Percentiles rank a stretch among this genome's conserved stretches.
Conservation (phyloP, 1,140 invertebrate genomes). For the Sycophila sp. region DNA sequence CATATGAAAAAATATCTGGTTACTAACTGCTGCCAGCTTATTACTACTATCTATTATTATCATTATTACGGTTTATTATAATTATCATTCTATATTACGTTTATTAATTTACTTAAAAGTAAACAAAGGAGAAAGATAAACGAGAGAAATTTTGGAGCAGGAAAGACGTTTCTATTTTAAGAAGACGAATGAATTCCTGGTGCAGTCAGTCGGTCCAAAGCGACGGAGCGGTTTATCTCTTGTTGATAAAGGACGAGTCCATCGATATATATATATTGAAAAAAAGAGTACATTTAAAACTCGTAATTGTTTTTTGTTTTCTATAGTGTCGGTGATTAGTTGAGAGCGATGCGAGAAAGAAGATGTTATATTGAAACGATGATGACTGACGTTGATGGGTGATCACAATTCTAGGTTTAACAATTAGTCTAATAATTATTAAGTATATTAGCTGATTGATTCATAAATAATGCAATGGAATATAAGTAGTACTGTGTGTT, state of each 20-base stretch:
- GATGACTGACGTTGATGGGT: constrained; percentile 65
- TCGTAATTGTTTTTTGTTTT: constrained; percentile 55
- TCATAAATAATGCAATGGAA: constrained; percentile 67
- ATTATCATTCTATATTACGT: constrained; percentile 56
- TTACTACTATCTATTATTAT: constrained; percentile 61
- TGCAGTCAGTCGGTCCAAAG: constrained; percentile 56
- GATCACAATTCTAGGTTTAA: constrained; percentile 67
- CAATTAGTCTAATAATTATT: constrained; percentile 67
- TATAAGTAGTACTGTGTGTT: constrained; percentile 68
- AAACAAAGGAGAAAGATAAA: constrained; percentile 35
- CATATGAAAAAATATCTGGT: constrained; percentile 54
- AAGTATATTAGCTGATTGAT: constrained; percentile 67
- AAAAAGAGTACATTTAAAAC: constrained; percentile 40
- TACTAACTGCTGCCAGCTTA: constrained; percentile 64
- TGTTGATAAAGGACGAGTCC: constrained; percentile 37
- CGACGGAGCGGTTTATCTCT: constrained; percentile 35
- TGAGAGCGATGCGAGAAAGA: constrained; percentile 34
- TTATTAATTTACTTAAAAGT: constrained; percentile 59
- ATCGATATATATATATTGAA: constrained; percentile 25
- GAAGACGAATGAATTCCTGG: constrained; percentile 55
- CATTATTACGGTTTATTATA: constrained; percentile 38
- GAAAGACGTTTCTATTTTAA: constrained; percentile 45
- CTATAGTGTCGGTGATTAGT: constrained; percentile 42
- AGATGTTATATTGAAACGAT: constrained; percentile 52
- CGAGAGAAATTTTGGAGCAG: constrained; percentile 32